Conservation (phyloP, 2,113 vertebrate species). For the Tauraco erythrolophus region DNA sequence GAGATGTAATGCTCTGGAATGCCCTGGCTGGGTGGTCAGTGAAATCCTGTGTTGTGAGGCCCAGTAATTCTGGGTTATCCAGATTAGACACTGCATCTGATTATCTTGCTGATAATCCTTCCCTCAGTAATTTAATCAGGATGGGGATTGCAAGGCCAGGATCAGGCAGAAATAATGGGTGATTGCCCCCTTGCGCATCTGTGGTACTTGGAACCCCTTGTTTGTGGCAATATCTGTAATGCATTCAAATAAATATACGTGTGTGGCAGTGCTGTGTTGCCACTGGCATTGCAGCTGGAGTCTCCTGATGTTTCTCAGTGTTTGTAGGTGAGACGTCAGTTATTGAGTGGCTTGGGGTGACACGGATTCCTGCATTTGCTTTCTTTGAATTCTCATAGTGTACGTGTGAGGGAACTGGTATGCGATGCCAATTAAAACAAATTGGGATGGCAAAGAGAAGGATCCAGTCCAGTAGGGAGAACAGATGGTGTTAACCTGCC, state of each 20-base stretch:
- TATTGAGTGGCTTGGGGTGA: not conserved
- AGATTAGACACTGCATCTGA: conserved; percentile 48
- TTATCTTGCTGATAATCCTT: conserved; percentile 60
- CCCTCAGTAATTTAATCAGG: conserved; percentile 64
- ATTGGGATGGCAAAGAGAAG: not conserved
- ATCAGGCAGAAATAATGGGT: conserved; percentile 6
- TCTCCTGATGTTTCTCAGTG: not conserved
- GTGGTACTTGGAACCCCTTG: not conserved
- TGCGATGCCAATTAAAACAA: not conserved
- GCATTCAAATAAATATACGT: not conserved
- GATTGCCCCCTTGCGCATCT: not conserved
- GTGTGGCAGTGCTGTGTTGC: not conserved
- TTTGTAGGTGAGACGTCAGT: not conserved
- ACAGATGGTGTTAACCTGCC: not conserved
- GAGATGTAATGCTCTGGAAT: conserved; percentile 11
- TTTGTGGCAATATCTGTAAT: not conserved
- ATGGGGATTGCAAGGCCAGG: conserved; percentile 8
- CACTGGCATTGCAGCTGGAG: not conserved
- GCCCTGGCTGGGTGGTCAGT: not conserved
- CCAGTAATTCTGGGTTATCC: conserved; percentile 43
- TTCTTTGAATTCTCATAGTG: not conserved
- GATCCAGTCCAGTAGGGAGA: not conserved
- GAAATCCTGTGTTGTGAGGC: conserved; percentile 10
- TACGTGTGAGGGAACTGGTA: not conserved
- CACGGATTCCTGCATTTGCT: not conserved